phyloP scores from a whole-genome alignment of 2,888 invertebrate genomes.

The Drosophila recens region DNA sequence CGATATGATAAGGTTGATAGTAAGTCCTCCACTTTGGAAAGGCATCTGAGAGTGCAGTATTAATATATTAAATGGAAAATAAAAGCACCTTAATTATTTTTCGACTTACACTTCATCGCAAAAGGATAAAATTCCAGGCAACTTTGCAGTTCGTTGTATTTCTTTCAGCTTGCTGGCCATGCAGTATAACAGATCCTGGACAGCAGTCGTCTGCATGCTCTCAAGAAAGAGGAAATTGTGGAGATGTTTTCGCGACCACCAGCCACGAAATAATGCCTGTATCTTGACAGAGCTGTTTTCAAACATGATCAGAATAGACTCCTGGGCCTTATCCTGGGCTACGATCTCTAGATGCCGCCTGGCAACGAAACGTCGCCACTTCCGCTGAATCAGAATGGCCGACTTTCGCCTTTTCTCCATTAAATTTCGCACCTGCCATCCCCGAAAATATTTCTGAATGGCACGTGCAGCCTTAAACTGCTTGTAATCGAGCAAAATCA shows the following conservation, averaged over 20 bases:
- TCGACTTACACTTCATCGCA: slow-evolving; percentile 65
- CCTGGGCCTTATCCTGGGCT: slow-evolving; percentile 55
- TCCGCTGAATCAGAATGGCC: slow-evolving; percentile 66
- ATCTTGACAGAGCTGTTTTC: slow-evolving; percentile 61
- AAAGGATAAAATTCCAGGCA: slow-evolving; percentile 77
- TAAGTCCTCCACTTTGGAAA: background rate
- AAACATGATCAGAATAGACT: slow-evolving; percentile 36
- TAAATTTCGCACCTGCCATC: slow-evolving; percentile 47
- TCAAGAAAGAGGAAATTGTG: slow-evolving; percentile 69
- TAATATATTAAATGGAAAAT: background rate
- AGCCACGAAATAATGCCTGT: slow-evolving; percentile 81
- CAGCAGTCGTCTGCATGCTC: slow-evolving; percentile 49
- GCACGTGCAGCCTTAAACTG: slow-evolving; percentile 76
- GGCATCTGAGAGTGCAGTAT: slow-evolving; percentile 13
- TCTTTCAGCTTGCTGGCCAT: slow-evolving; percentile 72
- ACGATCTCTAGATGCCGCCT: slow-evolving; percentile 7
- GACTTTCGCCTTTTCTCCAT: slow-evolving; percentile 11
- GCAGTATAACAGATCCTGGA: slow-evolving; percentile 68
- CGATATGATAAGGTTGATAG: slow-evolving; percentile 7
- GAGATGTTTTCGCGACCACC: slow-evolving; percentile 69
- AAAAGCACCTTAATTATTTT: background rate
- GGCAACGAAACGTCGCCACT: slow-evolving; percentile 65
- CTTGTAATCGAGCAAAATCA: slow-evolving; percentile 65
- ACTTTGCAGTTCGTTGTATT: slow-evolving; percentile 52
- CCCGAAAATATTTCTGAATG: slow-evolving; percentile 74